Percentiles rank a stretch among this genome's conserved stretches.
phyloP scores from a whole-genome alignment of 2,888 invertebrate genomes.

The Stomorhina lunata region DNA sequence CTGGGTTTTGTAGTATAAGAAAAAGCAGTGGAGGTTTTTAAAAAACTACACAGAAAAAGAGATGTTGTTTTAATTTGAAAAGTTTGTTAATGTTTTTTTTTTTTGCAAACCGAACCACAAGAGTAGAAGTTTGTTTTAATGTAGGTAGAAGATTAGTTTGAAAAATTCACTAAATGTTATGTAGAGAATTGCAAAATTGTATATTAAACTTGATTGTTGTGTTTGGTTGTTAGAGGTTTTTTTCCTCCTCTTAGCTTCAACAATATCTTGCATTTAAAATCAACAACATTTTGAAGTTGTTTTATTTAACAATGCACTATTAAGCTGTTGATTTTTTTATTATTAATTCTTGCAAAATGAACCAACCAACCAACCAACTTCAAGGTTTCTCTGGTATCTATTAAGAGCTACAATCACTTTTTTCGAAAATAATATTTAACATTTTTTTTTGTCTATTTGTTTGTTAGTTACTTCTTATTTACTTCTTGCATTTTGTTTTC shows the following conservation, averaged over 20 bases:
- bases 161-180: conserved; percentile 41
- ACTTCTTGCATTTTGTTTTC: not conserved
- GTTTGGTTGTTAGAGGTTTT: not conserved
- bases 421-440: conserved; percentile 47
- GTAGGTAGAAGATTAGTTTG: conserved; percentile 53
- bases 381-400: conserved; percentile 53
- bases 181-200: conserved; percentile 46
- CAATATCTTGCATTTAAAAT: conserved; percentile 59
- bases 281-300: conserved; percentile 51
- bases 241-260: conserved; percentile 34
- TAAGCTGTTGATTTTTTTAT: conserved; percentile 32
- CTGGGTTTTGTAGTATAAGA: no score
- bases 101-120: not conserved
- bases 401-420: conserved; percentile 62
- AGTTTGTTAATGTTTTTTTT: not conserved
- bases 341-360: conserved; percentile 25
- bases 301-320: conserved; percentile 58
- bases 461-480: not conserved
- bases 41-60: not conserved
- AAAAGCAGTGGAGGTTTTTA: conserved; percentile 20
- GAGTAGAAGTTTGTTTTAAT: conserved; percentile 11
- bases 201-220: conserved; percentile 29
- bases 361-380: conserved; percentile 41
- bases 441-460: conserved; percentile 26
- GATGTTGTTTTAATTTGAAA: conserved; percentile 38